Conservation (phyloP, 2,113 vertebrate species). For the Sceloporus undulatus region DNA sequence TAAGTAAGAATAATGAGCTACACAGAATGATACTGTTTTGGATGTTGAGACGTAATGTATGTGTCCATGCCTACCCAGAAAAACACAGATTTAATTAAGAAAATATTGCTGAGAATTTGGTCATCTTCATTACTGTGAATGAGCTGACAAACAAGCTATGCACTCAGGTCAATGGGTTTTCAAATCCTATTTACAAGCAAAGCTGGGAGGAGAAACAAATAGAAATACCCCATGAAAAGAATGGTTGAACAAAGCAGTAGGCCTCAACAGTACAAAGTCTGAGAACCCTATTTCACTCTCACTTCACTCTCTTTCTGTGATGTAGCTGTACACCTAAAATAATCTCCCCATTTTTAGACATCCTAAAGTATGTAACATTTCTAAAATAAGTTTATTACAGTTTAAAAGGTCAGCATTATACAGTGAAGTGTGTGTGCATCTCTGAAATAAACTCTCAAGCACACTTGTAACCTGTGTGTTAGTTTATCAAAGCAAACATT, state of each 20-base stretch:
- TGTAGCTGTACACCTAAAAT: no score
- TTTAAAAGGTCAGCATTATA: neutral
- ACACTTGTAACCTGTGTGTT: constrained; percentile 52
- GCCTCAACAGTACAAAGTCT: neutral
- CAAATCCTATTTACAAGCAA: neutral
- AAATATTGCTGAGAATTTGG: neutral
- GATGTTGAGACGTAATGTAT: neutral
- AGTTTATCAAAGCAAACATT: constrained; percentile 65
- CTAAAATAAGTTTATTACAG: constrained; percentile 6
- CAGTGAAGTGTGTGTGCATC: constrained; percentile 1
- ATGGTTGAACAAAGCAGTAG: neutral
- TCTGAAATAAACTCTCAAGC: constrained; percentile 29
- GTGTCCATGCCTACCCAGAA: neutral
- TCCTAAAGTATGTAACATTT: neutral
- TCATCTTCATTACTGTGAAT: neutral
- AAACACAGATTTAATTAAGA: neutral
- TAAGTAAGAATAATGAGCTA: neutral
- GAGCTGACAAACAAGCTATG: neutral
- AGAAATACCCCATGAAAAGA: neutral
- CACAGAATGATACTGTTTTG: neutral
- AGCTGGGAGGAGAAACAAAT: neutral
- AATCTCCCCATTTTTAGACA: neutral
- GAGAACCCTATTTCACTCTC: neutral
- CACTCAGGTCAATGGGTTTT: neutral
- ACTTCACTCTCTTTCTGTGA: neutral